These are phyloP conservation scores for Okapia johnstoni DNA, from an alignment of 2,113 vertebrate species.

Conservation along the genomic window DNA sequence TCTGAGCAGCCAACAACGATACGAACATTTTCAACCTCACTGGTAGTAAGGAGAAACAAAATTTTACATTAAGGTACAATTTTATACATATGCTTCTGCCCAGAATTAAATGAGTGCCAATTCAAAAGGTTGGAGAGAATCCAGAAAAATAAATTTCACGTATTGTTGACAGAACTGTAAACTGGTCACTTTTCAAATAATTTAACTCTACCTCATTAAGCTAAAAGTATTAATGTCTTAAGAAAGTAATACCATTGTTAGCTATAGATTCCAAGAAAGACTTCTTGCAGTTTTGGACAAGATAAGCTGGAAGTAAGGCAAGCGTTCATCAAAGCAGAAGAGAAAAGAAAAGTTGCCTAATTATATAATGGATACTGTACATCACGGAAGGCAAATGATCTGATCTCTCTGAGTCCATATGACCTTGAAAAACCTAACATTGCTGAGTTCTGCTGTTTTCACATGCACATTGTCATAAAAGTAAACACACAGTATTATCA, in stretches of 20 bases:
- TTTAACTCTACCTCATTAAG: background rate
- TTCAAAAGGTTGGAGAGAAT: background rate
- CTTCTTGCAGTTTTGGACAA: background rate
- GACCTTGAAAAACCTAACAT: background rate
- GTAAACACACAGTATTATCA: background rate
- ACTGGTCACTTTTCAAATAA: background rate
- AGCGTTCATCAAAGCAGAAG: background rate
- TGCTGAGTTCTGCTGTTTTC: background rate
- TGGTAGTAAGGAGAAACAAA: background rate
- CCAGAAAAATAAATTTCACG: background rate
- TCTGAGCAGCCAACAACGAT: background rate
- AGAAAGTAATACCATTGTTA: background rate
- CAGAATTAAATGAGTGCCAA: background rate
- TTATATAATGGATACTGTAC: background rate
- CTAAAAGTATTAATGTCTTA: background rate
- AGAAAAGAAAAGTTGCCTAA: background rate
- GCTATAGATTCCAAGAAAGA: background rate
- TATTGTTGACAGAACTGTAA: background rate
- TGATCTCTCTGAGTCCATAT: background rate
- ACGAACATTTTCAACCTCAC: background rate
- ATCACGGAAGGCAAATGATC: background rate
- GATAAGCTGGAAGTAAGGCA: background rate
- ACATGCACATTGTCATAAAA: background rate
- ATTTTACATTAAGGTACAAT: background rate
- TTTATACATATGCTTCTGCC: background rate